These are phyloP conservation scores for Petromus typicus DNA, from an alignment of 2,113 vertebrate genomes.

Conservation along the genomic window DNA sequence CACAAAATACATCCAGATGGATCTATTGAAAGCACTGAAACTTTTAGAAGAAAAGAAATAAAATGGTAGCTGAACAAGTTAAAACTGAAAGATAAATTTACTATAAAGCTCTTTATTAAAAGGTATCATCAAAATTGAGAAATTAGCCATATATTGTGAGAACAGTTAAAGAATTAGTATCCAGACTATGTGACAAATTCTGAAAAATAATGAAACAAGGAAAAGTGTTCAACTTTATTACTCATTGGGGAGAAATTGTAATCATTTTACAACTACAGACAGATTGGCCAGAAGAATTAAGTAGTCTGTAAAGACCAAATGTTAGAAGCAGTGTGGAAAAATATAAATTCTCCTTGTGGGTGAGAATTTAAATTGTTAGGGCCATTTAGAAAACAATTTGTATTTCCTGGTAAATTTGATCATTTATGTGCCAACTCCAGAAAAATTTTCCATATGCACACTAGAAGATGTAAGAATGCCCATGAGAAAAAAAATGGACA, in stretches of 20 bases:
- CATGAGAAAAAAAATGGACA: background rate
- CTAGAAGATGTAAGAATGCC: background rate
- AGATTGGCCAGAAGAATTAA: background rate
- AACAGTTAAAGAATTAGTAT: slow-evolving; percentile 10
- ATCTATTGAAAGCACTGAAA: slow-evolving; percentile 10
- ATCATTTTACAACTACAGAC: background rate
- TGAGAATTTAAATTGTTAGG: background rate
- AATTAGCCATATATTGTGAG: background rate
- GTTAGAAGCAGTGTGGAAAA: background rate
- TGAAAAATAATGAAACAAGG: slow-evolving; percentile 21
- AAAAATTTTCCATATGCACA: background rate
- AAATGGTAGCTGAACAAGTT: background rate
- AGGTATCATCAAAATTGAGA: slow-evolving; percentile 4
- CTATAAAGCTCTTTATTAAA: slow-evolving; percentile 13
- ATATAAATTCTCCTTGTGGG: background rate
- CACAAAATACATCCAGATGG: slow-evolving; percentile 28
- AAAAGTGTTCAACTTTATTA: background rate
- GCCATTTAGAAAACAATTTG: background rate
- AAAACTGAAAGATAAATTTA: slow-evolving; percentile 48
- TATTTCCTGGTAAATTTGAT: slow-evolving; percentile 22
- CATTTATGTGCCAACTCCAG: background rate
- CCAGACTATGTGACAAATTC: background rate
- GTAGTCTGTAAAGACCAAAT: background rate
- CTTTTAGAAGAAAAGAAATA: background rate
- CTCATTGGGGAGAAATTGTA: background rate